These are phyloP conservation scores for Xylocopa sonorina DNA, from an alignment of 1,140 invertebrate species.

Conservation along the genomic window DNA sequence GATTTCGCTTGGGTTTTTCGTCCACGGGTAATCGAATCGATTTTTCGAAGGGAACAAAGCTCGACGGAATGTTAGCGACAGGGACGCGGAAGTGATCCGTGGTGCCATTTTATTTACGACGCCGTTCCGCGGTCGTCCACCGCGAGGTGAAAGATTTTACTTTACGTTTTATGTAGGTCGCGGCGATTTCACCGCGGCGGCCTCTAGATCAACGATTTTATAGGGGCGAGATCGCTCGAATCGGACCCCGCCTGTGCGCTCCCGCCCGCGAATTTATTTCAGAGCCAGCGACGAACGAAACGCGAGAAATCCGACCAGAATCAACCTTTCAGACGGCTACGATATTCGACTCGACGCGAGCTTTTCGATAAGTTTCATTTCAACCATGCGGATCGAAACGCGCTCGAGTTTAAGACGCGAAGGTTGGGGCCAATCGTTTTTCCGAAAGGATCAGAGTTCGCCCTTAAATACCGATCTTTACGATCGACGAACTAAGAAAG, in stretches of 20 bases:
- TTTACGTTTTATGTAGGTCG: slow-evolving; percentile 29
- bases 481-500: not conserved
- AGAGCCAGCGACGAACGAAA: no score
- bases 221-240: not conserved
- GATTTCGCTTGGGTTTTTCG: not conserved
- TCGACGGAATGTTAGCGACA: not conserved
- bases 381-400: no score
- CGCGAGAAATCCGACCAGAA: not conserved
- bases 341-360: no score
- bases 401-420: no score
- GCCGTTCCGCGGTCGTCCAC: slow-evolving; percentile 16
- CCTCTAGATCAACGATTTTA: not conserved
- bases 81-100: not conserved
- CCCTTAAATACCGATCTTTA: not conserved
- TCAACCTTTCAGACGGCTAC: not conserved
- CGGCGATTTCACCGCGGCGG: slow-evolving; percentile 2
- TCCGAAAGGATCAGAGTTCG: no score
- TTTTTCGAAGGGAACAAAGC: not conserved
- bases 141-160: slow-evolving; percentile 14
- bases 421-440: no score
- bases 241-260: no score
- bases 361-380: no score
- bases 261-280: not conserved
- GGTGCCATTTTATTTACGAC: slow-evolving; percentile 40
- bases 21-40: slow-evolving; percentile 6